phyloP scores from a whole-genome alignment of 2,113 vertebrate genomes.

The Hippocampus guttulatus region DNA sequence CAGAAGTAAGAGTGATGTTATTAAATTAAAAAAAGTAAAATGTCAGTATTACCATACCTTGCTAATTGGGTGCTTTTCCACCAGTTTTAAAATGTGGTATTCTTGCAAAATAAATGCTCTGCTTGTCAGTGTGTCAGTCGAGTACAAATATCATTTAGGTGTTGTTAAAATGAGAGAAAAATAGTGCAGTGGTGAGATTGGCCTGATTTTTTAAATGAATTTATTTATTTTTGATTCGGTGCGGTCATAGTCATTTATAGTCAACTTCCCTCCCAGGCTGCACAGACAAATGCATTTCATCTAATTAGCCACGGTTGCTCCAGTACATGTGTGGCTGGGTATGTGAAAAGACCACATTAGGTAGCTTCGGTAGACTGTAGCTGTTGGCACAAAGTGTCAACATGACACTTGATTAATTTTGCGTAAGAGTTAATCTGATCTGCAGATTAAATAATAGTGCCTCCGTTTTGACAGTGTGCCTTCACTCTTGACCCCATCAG shows the following conservation, averaged over 20 bases:
- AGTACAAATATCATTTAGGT: constrained; percentile 44
- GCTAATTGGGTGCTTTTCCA: constrained; percentile 51
- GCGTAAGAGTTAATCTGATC: constrained; percentile 43
- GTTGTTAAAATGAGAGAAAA: constrained; percentile 27
- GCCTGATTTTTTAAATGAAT: constrained; percentile 3
- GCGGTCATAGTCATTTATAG: constrained; percentile 40
- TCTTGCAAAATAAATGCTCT: constrained; percentile 39
- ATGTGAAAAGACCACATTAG: constrained; percentile 24
- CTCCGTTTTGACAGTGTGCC: constrained; percentile 28
- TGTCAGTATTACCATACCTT: constrained; percentile 59
- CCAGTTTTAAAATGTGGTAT: constrained; percentile 26
- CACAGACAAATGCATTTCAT: constrained; percentile 46
- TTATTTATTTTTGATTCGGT: constrained; percentile 39
- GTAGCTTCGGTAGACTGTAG: constrained; percentile 18
- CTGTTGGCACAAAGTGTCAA: constrained; percentile 19
- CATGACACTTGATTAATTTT: constrained; percentile 43
- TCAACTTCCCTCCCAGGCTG: constrained; percentile 27
- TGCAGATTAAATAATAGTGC: constrained; percentile 40
- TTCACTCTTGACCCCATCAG: constrained; percentile 26
- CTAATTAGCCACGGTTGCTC: constrained; percentile 44
- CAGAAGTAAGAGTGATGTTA: constrained; percentile 33
- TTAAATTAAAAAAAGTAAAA: constrained; percentile 43
- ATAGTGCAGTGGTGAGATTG: constrained; percentile 20
- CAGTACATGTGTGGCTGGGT: constrained; percentile 23
- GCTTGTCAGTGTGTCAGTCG: constrained; percentile 9